Percentiles rank a stretch among this genome's conserved stretches.
These are phyloP conservation scores for Pocillopora damicornis DNA, from an alignment of 64 coral and sea anemone genomes.

Conservation along the genomic window DNA sequence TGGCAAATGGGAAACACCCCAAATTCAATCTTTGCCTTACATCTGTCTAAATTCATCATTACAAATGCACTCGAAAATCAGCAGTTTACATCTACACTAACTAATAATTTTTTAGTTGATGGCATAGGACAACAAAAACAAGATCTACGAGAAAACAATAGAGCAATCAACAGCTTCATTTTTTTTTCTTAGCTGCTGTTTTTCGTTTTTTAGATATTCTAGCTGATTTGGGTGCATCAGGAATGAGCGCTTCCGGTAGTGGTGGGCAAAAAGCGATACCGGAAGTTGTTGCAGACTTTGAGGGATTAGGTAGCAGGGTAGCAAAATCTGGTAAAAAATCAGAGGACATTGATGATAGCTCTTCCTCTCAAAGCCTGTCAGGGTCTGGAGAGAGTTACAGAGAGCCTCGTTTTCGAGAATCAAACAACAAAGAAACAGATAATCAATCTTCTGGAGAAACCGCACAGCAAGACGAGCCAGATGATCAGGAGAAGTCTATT, in stretches of 20 bases:
- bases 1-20: too few relatives aligned
- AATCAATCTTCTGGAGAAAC: conserved; percentile 5
- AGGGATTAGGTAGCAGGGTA: not conserved
- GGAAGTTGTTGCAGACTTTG: conserved; percentile 9
- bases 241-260: not conserved
- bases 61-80: too few relatives aligned
- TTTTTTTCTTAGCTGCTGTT: too few relatives aligned
- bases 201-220: conserved; percentile 3
- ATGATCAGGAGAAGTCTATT: conserved; percentile 17
- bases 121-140: too few relatives aligned
- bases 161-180: too few relatives aligned
- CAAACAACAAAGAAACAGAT: not conserved
- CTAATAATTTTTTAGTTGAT: too few relatives aligned
- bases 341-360: not conserved
- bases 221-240: not conserved
- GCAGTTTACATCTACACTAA: too few relatives aligned
- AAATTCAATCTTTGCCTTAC: too few relatives aligned
- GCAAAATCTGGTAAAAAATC: not conserved
- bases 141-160: too few relatives aligned
- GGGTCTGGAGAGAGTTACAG: not conserved
- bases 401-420: conserved; percentile 5
- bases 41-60: too few relatives aligned
- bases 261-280: not conserved
- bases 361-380: not conserved
- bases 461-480: not conserved